Conservation (phyloP, 2,797 vertebrate species). For the Limnodromus scolopaceus region DNA sequence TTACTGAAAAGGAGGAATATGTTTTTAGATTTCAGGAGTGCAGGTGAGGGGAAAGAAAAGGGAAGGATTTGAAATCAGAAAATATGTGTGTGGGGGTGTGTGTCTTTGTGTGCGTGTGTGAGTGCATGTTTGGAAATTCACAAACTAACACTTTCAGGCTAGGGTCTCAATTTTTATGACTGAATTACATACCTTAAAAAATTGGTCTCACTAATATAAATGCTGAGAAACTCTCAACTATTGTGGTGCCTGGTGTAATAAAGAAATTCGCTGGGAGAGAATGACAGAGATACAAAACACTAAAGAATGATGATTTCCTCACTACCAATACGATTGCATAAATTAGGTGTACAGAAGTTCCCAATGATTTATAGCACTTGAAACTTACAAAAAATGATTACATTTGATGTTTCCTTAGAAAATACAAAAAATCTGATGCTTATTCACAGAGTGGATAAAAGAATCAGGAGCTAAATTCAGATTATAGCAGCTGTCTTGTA, state of each 20-base stretch:
- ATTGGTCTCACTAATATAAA: neutral
- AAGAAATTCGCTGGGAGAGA: constrained; percentile 12
- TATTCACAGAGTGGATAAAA: constrained; percentile 49
- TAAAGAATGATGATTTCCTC: constrained; percentile 53
- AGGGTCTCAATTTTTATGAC: constrained; percentile 23
- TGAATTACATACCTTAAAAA: constrained; percentile 13
- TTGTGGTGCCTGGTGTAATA: neutral
- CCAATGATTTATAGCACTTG: constrained; percentile 64
- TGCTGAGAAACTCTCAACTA: neutral
- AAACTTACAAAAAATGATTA: constrained; percentile 59
- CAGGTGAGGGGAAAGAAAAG: neutral
- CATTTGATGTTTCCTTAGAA: constrained; percentile 50
- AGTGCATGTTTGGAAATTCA: neutral
- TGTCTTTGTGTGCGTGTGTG: neutral
- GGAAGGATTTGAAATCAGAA: neutral
- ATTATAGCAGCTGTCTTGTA: constrained; percentile 36
- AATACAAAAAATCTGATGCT: constrained; percentile 59
- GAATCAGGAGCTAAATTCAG: constrained; percentile 52
- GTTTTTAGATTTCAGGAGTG: constrained; percentile 11
- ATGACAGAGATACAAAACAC: constrained; percentile 28
- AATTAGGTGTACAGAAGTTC: constrained; percentile 48
- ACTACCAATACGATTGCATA: constrained; percentile 33
- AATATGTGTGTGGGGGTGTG: neutral
- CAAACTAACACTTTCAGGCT: neutral
- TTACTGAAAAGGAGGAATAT: neutral